These are phyloP conservation scores for Notechis scutatus DNA, from an alignment of 2,113 vertebrate species.

Conservation along the genomic window DNA sequence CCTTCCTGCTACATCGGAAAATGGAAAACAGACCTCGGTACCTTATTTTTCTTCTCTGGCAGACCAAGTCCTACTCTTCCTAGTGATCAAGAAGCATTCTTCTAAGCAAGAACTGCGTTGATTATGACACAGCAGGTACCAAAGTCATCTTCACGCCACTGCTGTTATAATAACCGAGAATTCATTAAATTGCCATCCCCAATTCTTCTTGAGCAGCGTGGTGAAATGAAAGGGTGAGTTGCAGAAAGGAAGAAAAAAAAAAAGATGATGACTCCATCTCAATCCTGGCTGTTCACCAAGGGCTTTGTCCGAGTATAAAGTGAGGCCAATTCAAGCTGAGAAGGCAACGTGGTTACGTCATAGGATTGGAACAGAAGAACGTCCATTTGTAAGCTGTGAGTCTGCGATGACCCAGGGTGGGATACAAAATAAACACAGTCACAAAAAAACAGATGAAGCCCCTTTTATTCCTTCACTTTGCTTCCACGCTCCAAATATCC, in stretches of 20 bases:
- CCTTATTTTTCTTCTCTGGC: background rate
- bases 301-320: constrained; percentile 44
- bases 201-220: constrained; percentile 53
- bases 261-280: constrained; percentile 51
- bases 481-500: too few species aligned
- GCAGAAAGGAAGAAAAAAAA: background rate
- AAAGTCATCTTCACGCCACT: constrained; percentile 54
- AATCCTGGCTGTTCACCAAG: constrained; percentile 42
- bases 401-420: too few species aligned
- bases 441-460: too few species aligned
- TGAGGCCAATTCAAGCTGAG: background rate
- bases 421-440: too few species aligned
- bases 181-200: constrained; percentile 70
- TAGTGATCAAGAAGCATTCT: constrained; percentile 42
- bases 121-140: constrained; percentile 57
- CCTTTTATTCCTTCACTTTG: too few species aligned
- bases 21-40: constrained; percentile 16
- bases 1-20: constrained; percentile 28
- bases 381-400: background rate
- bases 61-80: background rate
- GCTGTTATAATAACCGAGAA: constrained; percentile 59
- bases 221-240: constrained; percentile 42
- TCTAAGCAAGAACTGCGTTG: constrained; percentile 47
- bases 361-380: background rate
- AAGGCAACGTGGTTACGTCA: background rate